Conservation (phyloP, 1,140 invertebrate species). For the Papilio dardanus region DNA sequence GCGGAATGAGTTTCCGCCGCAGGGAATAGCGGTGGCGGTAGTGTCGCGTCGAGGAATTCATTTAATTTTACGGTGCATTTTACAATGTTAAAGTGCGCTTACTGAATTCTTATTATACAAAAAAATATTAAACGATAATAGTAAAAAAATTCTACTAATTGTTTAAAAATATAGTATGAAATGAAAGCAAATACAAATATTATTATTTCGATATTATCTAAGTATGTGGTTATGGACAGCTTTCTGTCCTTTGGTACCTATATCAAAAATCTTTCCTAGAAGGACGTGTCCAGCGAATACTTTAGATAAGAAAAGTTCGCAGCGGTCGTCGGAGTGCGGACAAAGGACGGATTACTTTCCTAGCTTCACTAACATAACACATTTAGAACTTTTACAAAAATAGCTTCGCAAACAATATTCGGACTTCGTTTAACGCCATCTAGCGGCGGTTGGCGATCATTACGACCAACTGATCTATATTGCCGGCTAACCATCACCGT, state of each 20-base stretch:
- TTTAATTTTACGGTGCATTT: conserved; percentile 35
- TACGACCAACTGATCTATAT: neutral
- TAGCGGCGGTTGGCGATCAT: neutral
- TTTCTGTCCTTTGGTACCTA: neutral
- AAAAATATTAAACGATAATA: too few species aligned
- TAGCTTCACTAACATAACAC: conserved; percentile 68
- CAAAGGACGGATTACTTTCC: conserved; percentile 71
- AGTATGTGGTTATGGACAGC: neutral
- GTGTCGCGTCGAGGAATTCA: conserved; percentile 30
- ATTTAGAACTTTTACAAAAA: conserved; percentile 57
- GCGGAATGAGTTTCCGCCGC: conserved; percentile 37
- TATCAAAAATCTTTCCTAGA: conserved; percentile 60
- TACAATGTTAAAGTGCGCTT: conserved; percentile 30
- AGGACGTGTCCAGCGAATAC: conserved; percentile 64
- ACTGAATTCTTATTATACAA: neutral
- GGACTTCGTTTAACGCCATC: neutral
- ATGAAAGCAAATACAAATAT: neutral
- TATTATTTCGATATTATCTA: neutral
- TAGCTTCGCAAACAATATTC: conserved; percentile 2
- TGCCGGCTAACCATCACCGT: too few species aligned
- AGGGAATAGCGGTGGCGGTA: conserved; percentile 31
- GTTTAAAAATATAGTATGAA: neutral
- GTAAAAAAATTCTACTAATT: too few species aligned
- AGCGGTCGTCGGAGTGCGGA: conserved; percentile 40
- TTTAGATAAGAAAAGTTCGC: conserved; percentile 79